Percentiles rank a stretch among this genome's conserved stretches.
These are phyloP conservation scores for Pegoplata infirma DNA, from an alignment of 2,888 invertebrate species.

Conservation along the genomic window DNA sequence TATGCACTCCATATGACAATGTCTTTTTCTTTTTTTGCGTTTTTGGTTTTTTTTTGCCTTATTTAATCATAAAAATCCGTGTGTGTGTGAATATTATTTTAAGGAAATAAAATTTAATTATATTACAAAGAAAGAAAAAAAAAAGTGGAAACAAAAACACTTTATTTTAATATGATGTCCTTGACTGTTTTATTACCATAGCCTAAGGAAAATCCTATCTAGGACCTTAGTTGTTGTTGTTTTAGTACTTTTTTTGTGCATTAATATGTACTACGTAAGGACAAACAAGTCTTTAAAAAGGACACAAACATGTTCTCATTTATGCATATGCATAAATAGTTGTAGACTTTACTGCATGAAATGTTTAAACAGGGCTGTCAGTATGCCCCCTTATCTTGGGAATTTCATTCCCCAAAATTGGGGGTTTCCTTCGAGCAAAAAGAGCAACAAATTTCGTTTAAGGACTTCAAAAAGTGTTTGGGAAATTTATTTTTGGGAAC, in stretches of 20 bases:
- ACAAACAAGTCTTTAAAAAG: constrained; percentile 41
- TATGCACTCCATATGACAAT: constrained; percentile 37
- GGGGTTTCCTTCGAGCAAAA: no score
- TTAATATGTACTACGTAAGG: constrained; percentile 21
- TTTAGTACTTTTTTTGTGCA: constrained; percentile 15
- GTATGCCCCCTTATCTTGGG: no score
- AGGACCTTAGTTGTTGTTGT: constrained; percentile 4
- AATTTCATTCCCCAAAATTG: no score
- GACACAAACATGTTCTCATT: constrained; percentile 21
- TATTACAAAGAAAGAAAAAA: constrained; percentile 31
- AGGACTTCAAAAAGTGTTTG: no score
- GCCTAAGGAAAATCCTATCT: constrained; percentile 11
- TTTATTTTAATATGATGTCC: constrained; percentile 48
- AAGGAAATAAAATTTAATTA: constrained; percentile 61
- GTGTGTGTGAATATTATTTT: constrained; percentile 28
- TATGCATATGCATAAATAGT: constrained; percentile 13
- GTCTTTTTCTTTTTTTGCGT: background rate
- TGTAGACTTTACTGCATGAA: constrained; percentile 12
- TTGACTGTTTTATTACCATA: constrained; percentile 59
- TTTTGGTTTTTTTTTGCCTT: constrained; percentile 1
- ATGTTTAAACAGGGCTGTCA: no score
- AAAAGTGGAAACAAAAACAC: constrained; percentile 38
- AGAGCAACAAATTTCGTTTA: no score
- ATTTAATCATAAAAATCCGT: constrained; percentile 30
- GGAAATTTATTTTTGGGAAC: no score